Evolutionary conservation across 2,113 vertebrate species (phyloP), one percentile per base, ranked within the genome.

Genomic region (Protomyctophum bolini): DNA sequence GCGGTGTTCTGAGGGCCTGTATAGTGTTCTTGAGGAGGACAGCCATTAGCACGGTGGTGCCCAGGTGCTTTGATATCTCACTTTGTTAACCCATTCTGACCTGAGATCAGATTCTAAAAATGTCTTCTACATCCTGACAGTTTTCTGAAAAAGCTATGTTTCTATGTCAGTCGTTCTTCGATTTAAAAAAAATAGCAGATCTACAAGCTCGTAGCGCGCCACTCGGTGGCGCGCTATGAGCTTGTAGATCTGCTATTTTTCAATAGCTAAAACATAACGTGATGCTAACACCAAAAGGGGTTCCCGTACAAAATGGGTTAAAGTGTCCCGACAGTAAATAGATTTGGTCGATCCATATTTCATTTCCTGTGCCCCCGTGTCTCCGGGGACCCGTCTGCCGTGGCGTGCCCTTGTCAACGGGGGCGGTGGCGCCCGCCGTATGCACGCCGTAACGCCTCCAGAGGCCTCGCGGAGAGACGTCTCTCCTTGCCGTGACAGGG

Each of bases 301-400:
- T 21, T 21, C 21, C 21, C 21, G 21, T 2, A 1, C 21, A 2
- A 2, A 21, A 21, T 1, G 21, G 21, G 2, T 21, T 21, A 77
- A 83, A 66, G 72, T 79, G 65, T 63, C 63, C 76, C 80, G 84
- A 78, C 84, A 77, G 79, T 59, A 76, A 90, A 87, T 82, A 87
- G 86, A 89, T 86, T 81, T 76, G 64, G 49, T 73, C 67, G 14
- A 79, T 86, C 83, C 66, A 70, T 81, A 73, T 86, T 91, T 87
- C 67, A 88, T 88, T 85, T 89, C 80, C 77, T 68, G 77, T 69
- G 52, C 0, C 1, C 1, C 58, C 21, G 21, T 85, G 82, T 72
- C 58, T 47, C 21, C 12, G 6, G 77, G 81, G 83, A 76, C 58
- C 67, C 64, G 41, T 72, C 72, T 28, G 48, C 56, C 54, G 41